Evolutionary conservation across 2,888 invertebrate species (phyloP).

Genomic region (Athalia circularis): DNA sequence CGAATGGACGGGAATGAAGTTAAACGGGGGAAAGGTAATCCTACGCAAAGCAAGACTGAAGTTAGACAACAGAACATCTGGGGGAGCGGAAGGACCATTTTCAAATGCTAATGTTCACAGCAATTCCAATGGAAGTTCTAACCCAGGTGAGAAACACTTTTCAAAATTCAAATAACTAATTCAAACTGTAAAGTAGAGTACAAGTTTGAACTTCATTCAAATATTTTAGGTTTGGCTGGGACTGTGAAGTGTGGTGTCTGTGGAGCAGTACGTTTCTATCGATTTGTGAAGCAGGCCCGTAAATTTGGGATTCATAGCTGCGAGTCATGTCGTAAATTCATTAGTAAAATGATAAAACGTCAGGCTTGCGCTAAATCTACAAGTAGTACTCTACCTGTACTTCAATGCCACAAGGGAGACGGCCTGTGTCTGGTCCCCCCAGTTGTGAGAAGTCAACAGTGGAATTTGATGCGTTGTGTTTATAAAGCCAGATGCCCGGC

Average conservation of each 20-base stretch:
- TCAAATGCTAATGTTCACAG: slow-evolving; percentile 73
- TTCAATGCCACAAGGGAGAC: slow-evolving; percentile 83
- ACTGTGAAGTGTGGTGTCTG: slow-evolving; percentile 88
- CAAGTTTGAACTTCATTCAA: slow-evolving; percentile 41
- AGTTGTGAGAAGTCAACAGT: slow-evolving; percentile 82
- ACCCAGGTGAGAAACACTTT: slow-evolving; percentile 61
- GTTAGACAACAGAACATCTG: slow-evolving; percentile 74
- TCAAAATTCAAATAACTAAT: background rate
- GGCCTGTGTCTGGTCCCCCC: slow-evolving; percentile 85
- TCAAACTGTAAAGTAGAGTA: background rate
- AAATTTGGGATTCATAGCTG: slow-evolving; percentile 91
- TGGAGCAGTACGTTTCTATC: slow-evolving; percentile 84
- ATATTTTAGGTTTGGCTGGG: slow-evolving; percentile 77
- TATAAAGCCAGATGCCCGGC: slow-evolving; percentile 88
- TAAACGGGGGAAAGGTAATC: slow-evolving; percentile 81
- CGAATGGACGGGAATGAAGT: slow-evolving; percentile 73
- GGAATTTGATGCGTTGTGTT: slow-evolving; percentile 81
- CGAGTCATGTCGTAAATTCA: slow-evolving; percentile 91
- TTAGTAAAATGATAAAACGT: slow-evolving; percentile 86
- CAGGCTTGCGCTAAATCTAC: slow-evolving; percentile 77
- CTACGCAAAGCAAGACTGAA: slow-evolving; percentile 83
- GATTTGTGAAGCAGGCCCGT: slow-evolving; percentile 86
- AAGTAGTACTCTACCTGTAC: slow-evolving; percentile 76
- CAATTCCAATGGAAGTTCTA: slow-evolving; percentile 59
- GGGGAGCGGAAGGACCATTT: slow-evolving; percentile 81